Evolutionary conservation across 2,888 invertebrate genomes (phyloP).

Genomic region (Melieria picta): DNA sequence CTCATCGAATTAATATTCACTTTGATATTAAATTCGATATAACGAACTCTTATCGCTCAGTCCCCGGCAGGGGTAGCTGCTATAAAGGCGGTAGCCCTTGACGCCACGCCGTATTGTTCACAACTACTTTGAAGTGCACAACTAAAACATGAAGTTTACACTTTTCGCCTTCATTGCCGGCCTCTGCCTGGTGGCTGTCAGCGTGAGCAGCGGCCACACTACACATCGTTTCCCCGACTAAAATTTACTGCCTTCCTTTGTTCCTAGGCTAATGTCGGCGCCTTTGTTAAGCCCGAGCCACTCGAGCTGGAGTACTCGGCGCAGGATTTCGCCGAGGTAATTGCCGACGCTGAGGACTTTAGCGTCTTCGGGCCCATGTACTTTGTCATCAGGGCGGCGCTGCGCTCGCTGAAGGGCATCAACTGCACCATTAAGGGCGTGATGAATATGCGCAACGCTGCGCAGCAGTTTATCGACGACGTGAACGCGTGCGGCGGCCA

Average conservation of each 20-base stretch:
- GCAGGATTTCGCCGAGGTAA: conserved; percentile 13
- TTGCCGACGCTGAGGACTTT: conserved; percentile 31
- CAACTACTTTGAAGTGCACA: no score
- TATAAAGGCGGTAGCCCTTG: neutral
- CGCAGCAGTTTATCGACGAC: conserved; percentile 41
- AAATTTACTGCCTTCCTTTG: conserved; percentile 25
- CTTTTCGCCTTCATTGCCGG: conserved; percentile 7
- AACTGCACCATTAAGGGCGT: conserved; percentile 53
- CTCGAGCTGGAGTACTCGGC: conserved; percentile 8
- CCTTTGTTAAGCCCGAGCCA: neutral
- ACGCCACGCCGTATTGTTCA: no score
- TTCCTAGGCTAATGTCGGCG: conserved; percentile 7
- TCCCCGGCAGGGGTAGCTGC: no score
- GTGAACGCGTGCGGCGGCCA: conserved; percentile 46
- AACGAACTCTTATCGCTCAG: no score
- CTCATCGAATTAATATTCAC: no score
- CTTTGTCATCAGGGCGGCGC: conserved; percentile 35
- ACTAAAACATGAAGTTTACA: conserved; percentile 24
- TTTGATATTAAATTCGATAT: no score
- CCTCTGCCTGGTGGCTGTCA: conserved; percentile 18
- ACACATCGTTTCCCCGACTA: conserved; percentile 21
- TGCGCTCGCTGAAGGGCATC: conserved; percentile 52
- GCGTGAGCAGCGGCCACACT: conserved; percentile 5
- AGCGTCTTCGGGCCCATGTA: conserved; percentile 30
- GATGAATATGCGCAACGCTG: conserved; percentile 44